phyloP scores from a whole-genome alignment of 37 sponge, comb jelly and placozoan species.

The Cliona cf. orientalis region DNA sequence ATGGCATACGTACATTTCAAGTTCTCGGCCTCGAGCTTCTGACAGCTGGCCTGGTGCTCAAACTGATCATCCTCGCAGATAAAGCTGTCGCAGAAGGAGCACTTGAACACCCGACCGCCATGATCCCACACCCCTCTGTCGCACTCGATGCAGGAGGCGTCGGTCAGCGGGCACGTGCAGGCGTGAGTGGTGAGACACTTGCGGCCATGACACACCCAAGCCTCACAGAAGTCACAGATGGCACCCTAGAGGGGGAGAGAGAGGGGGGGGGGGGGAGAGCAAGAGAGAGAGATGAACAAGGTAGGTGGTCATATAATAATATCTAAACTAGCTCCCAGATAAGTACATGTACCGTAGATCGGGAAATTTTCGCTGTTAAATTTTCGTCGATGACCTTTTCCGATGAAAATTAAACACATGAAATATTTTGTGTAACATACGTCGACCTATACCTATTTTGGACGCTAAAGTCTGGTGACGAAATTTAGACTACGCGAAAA shows the following conservation, averaged over 20 bases:
- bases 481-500: too few species aligned
- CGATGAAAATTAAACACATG: too few species aligned
- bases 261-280: background rate
- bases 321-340: too few species aligned
- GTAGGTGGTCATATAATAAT: too few species aligned
- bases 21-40: conserved; percentile 86
- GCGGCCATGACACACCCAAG: conserved; percentile 96
- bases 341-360: too few species aligned
- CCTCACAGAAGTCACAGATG: conserved; percentile 99
- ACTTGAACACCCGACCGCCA: conserved; percentile 94
- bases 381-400: too few species aligned
- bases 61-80: conserved; percentile 99
- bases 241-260: conserved; percentile 80
- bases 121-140: conserved; percentile 95
- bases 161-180: conserved; percentile 90
- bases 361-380: too few species aligned
- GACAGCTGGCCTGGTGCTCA: conserved; percentile 99
- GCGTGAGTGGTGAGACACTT: conserved; percentile 97
- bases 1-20: conserved; percentile 91
- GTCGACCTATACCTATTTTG: too few species aligned
- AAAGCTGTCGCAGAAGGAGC: conserved; percentile 86
- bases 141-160: conserved; percentile 91
- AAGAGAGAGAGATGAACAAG: too few species aligned
- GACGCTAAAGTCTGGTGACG: too few species aligned
- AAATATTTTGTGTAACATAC: too few species aligned